phyloP scores from a whole-genome alignment of 2,888 invertebrate genomes.

The Drosophila paracracens region DNA sequence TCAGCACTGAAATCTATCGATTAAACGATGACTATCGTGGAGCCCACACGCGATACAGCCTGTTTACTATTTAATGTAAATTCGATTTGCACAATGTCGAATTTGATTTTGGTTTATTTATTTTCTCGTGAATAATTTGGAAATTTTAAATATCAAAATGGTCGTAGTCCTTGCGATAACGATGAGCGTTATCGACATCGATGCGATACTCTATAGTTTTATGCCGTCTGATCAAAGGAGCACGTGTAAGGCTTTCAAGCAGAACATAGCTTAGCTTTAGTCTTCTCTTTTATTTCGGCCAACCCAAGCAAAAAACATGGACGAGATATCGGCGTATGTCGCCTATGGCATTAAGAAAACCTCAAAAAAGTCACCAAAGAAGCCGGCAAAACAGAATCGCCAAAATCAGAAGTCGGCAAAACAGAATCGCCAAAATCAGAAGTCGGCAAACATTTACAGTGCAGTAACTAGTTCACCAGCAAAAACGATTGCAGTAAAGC shows the following conservation, averaged over 20 bases:
- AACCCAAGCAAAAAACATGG: conserved; percentile 8
- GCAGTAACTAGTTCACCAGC: neutral
- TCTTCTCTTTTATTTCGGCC: neutral
- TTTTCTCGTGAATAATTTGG: too few relatives aligned
- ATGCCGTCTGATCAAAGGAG: neutral
- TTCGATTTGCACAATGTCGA: neutral
- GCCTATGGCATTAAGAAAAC: conserved; percentile 6
- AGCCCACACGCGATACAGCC: neutral
- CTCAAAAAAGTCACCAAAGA: neutral
- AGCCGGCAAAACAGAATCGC: neutral
- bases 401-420: conserved; percentile 3
- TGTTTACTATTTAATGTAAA: neutral
- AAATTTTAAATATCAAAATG: too few relatives aligned
- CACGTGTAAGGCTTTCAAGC: neutral
- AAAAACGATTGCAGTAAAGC: neutral
- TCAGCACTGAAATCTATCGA: conserved; percentile 1
- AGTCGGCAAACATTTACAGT: neutral
- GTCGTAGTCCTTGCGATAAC: neutral
- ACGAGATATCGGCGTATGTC: conserved; percentile 26
- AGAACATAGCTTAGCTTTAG: neutral
- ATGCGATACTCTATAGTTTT: neutral
- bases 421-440: conserved; percentile 1
- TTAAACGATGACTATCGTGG: neutral
- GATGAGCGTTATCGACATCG: neutral
- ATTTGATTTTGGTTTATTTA: too few relatives aligned